Base-by-base conservation (phyloP, 1,140 invertebrate genomes). In the Trigoniulus corallinus region DNA sequence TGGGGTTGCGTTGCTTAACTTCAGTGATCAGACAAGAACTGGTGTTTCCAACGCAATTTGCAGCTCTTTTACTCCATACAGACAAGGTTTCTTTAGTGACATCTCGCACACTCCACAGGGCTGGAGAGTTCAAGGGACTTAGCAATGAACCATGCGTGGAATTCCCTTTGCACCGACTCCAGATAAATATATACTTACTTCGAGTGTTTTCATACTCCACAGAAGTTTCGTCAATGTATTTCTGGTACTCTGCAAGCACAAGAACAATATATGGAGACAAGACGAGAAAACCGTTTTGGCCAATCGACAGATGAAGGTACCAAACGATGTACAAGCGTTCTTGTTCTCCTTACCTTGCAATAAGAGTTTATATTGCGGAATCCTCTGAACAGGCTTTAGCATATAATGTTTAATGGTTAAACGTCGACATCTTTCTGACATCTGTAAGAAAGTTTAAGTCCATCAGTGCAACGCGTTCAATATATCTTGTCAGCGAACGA, bases 361-460 rank as follows among this genome's bases (percentile, higher is more conserved):
- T 0, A 84, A 62, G 1, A 84, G 61, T 56, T 75, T 72, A 60
- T 83, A 83, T 59, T 77, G 71, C 2, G 80, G 80, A 53, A 83
- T 74, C 59, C 81, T 67, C 60, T 84, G 81, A 52, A 84, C 77
- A 1, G 82, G 81, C 65, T 82, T 82, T 24, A 84, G 64, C 79
- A 84, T 81, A 56, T 79, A 81, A 67, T 82, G 79, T 37, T 75
- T 74, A 13, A 84, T 53, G 1, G 74, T 69, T 20, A 84, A 64
- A 58, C 75, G 77, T 41, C 72, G 71, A 61, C 81, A 83, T 27
- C 72, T 61, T 1, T 76, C 56, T 56, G 56, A 62, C 52, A 55
- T 56, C 60, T 62, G 47, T 18, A 53, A 40, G 27, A 37, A 18
- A 4, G n/a, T n/a, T n/a, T n/a, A n/a, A n/a, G n/a, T n/a, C n/a